Evolutionary conservation across 2,888 invertebrate species (phyloP).

Genomic region (Psylliodes chrysocephalus): DNA sequence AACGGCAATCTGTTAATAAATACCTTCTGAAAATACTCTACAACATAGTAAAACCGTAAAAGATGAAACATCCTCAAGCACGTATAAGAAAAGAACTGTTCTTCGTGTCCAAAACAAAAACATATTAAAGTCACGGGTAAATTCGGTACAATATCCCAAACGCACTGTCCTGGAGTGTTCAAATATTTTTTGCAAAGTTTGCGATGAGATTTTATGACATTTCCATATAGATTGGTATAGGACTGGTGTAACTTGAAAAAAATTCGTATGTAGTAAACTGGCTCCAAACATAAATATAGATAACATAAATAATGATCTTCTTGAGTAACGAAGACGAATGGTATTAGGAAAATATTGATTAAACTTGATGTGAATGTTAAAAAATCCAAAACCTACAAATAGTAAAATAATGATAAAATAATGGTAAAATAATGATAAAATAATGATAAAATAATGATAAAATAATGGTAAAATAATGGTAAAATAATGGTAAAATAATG

Average conservation of each 20-base stretch:
- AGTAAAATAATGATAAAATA: background rate
- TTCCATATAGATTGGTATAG: conserved; percentile 34
- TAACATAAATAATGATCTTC: conserved; percentile 16
- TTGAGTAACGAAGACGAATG: conserved; percentile 37
- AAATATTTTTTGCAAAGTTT: conserved; percentile 33
- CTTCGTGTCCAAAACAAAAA: conserved; percentile 29
- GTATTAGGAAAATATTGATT: conserved; percentile 31
- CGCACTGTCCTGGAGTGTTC: conserved; percentile 24
- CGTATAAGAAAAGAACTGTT: conserved; percentile 35
- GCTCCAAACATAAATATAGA: conserved; percentile 30
- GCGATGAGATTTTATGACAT: conserved; percentile 20
- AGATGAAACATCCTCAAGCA: conserved; percentile 37
- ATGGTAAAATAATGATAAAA: too few relatives aligned
- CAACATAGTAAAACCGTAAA: conserved; percentile 34
- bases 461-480: too few relatives aligned
- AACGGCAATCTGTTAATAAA: too few relatives aligned
- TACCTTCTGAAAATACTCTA: conserved; percentile 34
- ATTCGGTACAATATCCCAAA: conserved; percentile 39
- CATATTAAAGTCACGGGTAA: conserved; percentile 31
- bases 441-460: too few relatives aligned
- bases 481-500: too few relatives aligned
- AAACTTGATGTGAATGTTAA: conserved; percentile 31
- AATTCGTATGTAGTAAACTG: conserved; percentile 36
- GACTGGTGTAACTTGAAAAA: conserved; percentile 32
- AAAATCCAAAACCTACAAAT: conserved; percentile 31